Conservation (phyloP, 2,113 vertebrate genomes). For the Manacus vitellinus region DNA sequence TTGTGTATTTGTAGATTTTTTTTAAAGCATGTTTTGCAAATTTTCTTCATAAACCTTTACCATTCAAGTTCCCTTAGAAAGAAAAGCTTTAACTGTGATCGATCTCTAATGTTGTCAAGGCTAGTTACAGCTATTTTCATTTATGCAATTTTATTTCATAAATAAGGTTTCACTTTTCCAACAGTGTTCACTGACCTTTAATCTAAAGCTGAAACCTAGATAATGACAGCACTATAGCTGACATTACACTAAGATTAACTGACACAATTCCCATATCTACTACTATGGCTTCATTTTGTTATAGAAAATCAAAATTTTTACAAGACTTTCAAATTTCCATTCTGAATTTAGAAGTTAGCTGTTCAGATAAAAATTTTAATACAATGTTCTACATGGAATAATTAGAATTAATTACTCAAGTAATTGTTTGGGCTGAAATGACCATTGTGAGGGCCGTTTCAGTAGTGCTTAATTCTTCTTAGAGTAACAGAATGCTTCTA, state of each 20-base stretch:
- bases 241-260: not conserved
- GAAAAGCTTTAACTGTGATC: not conserved
- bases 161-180: not conserved
- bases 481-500: not conserved
- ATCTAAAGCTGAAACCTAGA: not conserved
- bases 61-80: not conserved
- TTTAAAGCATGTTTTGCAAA: not conserved
- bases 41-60: not conserved
- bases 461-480: not conserved
- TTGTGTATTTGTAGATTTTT: not conserved
- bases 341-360: not conserved
- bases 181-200: not conserved
- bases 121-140: not conserved
- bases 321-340: not conserved
- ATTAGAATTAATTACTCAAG: not conserved
- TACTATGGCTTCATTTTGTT: not conserved
- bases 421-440: not conserved
- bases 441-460: not conserved
- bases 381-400: not conserved
- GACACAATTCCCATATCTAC: not conserved
- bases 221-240: not conserved
- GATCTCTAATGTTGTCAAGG: not conserved
- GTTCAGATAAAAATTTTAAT: not conserved
- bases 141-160: not conserved
- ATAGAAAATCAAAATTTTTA: not conserved